Evolutionary conservation across 2,888 invertebrate genomes (phyloP).

Genomic region (Xanthorhoe designata): DNA sequence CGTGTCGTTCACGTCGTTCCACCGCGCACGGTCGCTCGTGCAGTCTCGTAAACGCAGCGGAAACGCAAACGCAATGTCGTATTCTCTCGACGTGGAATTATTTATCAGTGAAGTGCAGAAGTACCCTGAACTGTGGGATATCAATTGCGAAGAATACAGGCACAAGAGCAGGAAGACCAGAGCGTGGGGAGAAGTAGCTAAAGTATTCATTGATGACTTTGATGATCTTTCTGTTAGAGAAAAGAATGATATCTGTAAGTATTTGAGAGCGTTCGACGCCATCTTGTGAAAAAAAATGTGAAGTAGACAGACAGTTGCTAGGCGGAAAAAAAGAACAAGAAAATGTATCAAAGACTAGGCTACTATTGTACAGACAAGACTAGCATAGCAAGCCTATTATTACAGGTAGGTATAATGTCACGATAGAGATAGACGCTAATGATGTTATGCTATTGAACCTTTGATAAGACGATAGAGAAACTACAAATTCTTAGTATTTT

Average conservation of each 20-base stretch:
- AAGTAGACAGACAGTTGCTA: neutral
- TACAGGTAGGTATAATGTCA: neutral
- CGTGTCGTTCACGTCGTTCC: slow-evolving; percentile 32
- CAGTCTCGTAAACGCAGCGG: slow-evolving; percentile 49
- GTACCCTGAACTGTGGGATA: slow-evolving; percentile 68
- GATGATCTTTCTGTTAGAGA: slow-evolving; percentile 60
- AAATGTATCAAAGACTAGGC: neutral
- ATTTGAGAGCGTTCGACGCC: neutral
- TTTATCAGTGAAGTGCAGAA: slow-evolving; percentile 73
- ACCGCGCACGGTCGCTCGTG: slow-evolving; percentile 54
- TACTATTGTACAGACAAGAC: neutral
- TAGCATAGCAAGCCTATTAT: too few relatives aligned
- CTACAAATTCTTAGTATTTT: neutral
- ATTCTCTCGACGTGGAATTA: slow-evolving; percentile 55
- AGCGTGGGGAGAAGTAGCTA: slow-evolving; percentile 68
- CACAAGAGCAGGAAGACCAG: slow-evolving; percentile 56
- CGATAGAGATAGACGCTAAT: neutral
- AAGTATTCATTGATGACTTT: slow-evolving; percentile 63
- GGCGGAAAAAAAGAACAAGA: neutral
- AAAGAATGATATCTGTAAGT: slow-evolving; percentile 70
- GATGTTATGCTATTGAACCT: neutral
- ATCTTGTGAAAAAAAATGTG: neutral
- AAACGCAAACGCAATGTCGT: slow-evolving; percentile 51
- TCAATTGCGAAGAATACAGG: slow-evolving; percentile 59
- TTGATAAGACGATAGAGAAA: neutral